Evolutionary conservation across 2,888 invertebrate species (phyloP).

Genomic region (Melanotus villosus): DNA sequence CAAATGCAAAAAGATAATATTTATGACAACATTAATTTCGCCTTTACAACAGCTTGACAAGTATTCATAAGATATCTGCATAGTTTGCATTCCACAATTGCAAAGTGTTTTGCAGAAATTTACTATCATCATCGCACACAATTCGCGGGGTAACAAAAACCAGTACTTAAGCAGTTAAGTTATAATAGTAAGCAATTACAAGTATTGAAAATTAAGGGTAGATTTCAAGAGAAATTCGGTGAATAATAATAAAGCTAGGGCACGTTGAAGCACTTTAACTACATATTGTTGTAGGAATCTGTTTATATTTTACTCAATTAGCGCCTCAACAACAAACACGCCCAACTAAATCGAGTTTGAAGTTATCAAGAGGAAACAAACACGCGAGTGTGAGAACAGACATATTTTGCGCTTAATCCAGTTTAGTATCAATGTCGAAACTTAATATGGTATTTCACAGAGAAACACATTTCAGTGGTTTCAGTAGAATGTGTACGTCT

Average conservation of each 20-base stretch:
- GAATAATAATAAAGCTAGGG: background rate
- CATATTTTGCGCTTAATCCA: constrained; percentile 44
- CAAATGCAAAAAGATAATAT: too few species aligned
- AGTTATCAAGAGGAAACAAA: constrained; percentile 36
- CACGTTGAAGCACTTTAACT: constrained; percentile 9
- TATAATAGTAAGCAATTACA: background rate
- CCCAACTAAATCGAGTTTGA: constrained; percentile 31
- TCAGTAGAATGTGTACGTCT: constrained; percentile 21
- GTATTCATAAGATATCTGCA: too few species aligned
- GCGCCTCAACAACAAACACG: constrained; percentile 26
- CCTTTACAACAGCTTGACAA: too few species aligned
- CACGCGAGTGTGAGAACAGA: constrained; percentile 37
- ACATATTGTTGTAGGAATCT: constrained; percentile 19
- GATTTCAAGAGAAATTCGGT: background rate
- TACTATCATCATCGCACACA: too few species aligned
- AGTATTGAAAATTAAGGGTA: background rate
- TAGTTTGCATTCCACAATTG: too few species aligned
- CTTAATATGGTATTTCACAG: constrained; percentile 40
- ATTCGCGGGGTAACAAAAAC: too few species aligned
- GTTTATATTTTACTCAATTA: constrained; percentile 34
- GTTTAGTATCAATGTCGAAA: constrained; percentile 44
- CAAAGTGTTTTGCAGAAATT: too few species aligned
- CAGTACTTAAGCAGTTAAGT: too few species aligned
- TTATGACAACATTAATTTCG: too few species aligned
- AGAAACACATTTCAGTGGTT: constrained; percentile 44